A percentile compares a stretch with the other conserved stretches of the same genome.
These are phyloP conservation scores for Drosophila repleta DNA, from an alignment of 1,140 invertebrate species.

Conservation along the genomic window DNA sequence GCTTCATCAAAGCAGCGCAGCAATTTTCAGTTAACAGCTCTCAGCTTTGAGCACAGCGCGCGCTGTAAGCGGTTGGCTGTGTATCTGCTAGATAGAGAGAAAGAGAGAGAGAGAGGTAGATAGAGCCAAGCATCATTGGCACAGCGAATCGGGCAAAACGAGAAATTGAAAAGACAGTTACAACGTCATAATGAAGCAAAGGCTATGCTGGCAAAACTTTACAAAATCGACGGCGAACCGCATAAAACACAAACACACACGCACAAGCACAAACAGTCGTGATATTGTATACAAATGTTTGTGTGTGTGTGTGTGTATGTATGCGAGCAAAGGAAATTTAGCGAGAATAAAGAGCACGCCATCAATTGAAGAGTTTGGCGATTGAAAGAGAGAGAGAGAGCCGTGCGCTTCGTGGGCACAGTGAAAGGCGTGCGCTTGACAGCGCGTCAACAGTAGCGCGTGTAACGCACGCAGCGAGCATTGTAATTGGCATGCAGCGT, in stretches of 20 bases:
- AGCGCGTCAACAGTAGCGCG: constrained; percentile 59
- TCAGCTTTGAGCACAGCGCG: not conserved
- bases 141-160: constrained; percentile 79
- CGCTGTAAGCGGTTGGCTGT: constrained; percentile 43
- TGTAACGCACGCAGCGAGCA: constrained; percentile 39
- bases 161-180: constrained; percentile 82
- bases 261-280: constrained; percentile 39
- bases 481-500: constrained; percentile 45
- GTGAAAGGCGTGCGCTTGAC: constrained; percentile 51
- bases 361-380: constrained; percentile 2
- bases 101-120: too few species aligned
- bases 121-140: constrained; percentile 52
- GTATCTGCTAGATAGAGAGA: constrained; percentile 44
- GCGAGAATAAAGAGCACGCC: constrained; percentile 27
- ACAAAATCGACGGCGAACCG: constrained; percentile 69
- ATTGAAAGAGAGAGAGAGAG: constrained; percentile 29
- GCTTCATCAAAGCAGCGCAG: constrained; percentile 53
- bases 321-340: constrained; percentile 27
- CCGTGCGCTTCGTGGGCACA: constrained; percentile 20
- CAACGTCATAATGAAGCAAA: constrained; percentile 73
- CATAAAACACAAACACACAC: constrained; percentile 52
- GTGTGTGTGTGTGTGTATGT: not conserved
- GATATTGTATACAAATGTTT: constrained; percentile 56
- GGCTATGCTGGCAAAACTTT: constrained; percentile 61
- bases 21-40: constrained; percentile 69